A percentile compares a stretch with the other conserved stretches of the same genome.
These are phyloP conservation scores for Dasypogon diadema DNA, from an alignment of 2,888 invertebrate species.

Conservation along the genomic window DNA sequence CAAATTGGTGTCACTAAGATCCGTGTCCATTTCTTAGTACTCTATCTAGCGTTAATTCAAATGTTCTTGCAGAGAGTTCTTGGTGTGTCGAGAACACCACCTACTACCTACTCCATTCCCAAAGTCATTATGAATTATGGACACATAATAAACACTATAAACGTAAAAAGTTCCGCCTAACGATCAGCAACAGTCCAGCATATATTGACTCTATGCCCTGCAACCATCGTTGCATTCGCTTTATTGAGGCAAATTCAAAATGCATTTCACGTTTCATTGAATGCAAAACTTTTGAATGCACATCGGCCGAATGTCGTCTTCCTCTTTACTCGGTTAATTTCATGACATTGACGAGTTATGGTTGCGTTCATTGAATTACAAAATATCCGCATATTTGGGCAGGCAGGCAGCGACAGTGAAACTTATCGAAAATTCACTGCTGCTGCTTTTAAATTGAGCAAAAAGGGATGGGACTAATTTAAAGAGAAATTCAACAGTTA, in stretches of 20 bases:
- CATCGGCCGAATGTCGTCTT: constrained; percentile 32
- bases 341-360: constrained; percentile 37
- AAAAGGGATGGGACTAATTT: too few relatives aligned
- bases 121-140: background rate
- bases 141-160: background rate
- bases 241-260: constrained; percentile 5
- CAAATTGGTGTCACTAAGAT: too few relatives aligned
- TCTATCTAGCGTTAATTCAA: too few relatives aligned
- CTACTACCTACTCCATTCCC: background rate
- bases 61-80: too few relatives aligned
- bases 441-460: too few relatives aligned
- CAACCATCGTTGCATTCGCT: background rate
- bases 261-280: constrained; percentile 44
- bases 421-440: background rate
- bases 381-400: constrained; percentile 31
- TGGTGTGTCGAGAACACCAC: too few relatives aligned
- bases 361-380: constrained; percentile 32
- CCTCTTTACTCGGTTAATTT: constrained; percentile 10
- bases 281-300: constrained; percentile 40
- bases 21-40: too few relatives aligned
- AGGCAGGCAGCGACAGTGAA: constrained; percentile 30
- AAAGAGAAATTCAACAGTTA: too few relatives aligned
- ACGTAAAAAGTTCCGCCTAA: constrained; percentile 11
- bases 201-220: background rate
- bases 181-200: constrained; percentile 1